Base-by-base conservation (phyloP, 1,140 invertebrate genomes). In the Drosophila paulistorum region DNA sequence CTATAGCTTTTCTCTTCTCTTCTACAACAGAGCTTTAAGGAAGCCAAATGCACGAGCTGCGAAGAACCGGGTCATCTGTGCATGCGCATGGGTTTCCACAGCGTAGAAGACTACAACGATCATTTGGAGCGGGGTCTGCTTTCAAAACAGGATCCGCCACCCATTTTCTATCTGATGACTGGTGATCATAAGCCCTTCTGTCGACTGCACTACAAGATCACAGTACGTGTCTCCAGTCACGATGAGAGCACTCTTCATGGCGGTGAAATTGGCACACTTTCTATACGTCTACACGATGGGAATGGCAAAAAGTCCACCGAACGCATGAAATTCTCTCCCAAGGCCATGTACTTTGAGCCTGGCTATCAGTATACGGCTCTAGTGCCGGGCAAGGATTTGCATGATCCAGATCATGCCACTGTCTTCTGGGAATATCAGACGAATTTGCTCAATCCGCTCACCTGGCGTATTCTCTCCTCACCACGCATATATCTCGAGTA, bases 401-500 rank as follows among this genome's bases (percentile, higher is more conserved):
- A 94, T 1, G 91, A 94, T 54, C 94, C 96, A 1, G 91, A 92
- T 11, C 93, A 94, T 7, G 94, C 95, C 1, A 94, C 95, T 70
- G 93, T 97, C 1, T 94, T 95, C 74, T 97, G 96, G 96, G 94
- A 95, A 76, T 96, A 96, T 74, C 94, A 95, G 68, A 95, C 95
- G 1, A 96, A 94, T 62, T 83, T 96, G 7, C 94, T 97, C 68
- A 97, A 97, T 92, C 96, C 96, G 0, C 93, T 97, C 42, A 97
- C 96, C 0, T 97, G 96, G 96, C 93, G 96, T 65, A 91, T 97
- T 5, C 91, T 97, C 7, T 93, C 95, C 62, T 94, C 94, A 14
- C 95, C 96, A 0, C 94, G 94, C 62, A 94, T 96, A 41, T 96
- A 95, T 77, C 92, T 97, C 33, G 94, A 95, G 35, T 95, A 94